phyloP scores from a whole-genome alignment of 2,888 invertebrate species.

The Lamellibrachia columna region DNA sequence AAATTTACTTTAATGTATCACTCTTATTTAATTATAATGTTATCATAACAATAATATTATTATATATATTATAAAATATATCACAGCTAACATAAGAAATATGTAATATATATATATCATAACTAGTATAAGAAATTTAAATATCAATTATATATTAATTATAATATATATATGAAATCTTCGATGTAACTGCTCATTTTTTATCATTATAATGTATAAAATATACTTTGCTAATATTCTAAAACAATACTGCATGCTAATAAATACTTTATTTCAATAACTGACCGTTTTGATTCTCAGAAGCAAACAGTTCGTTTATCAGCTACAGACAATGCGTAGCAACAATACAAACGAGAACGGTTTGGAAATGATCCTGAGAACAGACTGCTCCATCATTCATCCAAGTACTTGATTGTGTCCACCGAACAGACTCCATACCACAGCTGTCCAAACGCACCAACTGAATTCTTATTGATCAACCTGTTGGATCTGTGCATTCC shows the following conservation, averaged over 20 bases:
- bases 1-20: too few species aligned
- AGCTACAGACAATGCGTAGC: background rate
- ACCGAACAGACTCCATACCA: background rate
- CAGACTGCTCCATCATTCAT: background rate
- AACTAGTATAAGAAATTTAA: too few species aligned
- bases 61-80: too few species aligned
- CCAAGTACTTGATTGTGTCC: background rate
- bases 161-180: too few species aligned
- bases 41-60: too few species aligned
- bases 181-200: too few species aligned
- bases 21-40: too few species aligned
- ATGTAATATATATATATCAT: too few species aligned
- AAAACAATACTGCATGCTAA: background rate
- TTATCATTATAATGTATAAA: too few species aligned
- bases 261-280: background rate
- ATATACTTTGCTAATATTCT: background rate
- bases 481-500: background rate
- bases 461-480: conserved; percentile 3
- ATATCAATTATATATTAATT: too few species aligned
- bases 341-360: background rate
- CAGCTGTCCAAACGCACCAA: background rate
- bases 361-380: background rate
- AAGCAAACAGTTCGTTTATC: background rate
- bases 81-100: too few species aligned
- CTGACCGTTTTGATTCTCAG: background rate